phyloP scores from a whole-genome alignment of 2,113 vertebrate species.

The Micronycteris hirsuta region DNA sequence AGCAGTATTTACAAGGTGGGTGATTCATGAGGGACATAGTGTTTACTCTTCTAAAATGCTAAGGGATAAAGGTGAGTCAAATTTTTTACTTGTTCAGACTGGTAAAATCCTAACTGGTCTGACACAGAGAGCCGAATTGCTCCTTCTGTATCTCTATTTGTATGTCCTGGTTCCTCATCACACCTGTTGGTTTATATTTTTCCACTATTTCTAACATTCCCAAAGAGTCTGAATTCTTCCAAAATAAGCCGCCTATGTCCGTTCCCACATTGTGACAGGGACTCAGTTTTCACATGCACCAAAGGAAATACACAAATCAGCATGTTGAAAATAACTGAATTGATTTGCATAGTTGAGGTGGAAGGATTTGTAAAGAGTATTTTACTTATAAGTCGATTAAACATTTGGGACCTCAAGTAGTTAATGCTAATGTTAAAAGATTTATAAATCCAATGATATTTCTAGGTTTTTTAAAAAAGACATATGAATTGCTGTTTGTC shows the following conservation, averaged over 20 bases:
- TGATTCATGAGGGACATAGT: background rate
- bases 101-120: background rate
- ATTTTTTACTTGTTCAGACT: background rate
- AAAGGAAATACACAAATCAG: slow-evolving; percentile 51
- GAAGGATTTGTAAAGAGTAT: slow-evolving; percentile 66
- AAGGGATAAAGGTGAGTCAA: background rate
- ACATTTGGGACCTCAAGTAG: slow-evolving; percentile 62
- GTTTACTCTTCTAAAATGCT: background rate
- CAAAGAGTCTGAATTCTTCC: background rate
- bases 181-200: background rate
- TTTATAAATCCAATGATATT: slow-evolving; percentile 69
- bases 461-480: background rate
- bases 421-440: slow-evolving; percentile 67
- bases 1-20: background rate
- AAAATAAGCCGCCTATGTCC: background rate
- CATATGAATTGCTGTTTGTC: background rate
- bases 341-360: slow-evolving; percentile 30
- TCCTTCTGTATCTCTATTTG: background rate
- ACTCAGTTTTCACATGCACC: background rate
- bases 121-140: background rate
- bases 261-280: background rate
- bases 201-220: background rate
- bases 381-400: slow-evolving; percentile 66
- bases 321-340: slow-evolving; percentile 7
- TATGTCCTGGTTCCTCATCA: background rate